Evolutionary conservation across 2,113 vertebrate genomes (phyloP), one percentile per base, ranked within the genome.

Genomic region (Shinisaurus crocodilurus): DNA sequence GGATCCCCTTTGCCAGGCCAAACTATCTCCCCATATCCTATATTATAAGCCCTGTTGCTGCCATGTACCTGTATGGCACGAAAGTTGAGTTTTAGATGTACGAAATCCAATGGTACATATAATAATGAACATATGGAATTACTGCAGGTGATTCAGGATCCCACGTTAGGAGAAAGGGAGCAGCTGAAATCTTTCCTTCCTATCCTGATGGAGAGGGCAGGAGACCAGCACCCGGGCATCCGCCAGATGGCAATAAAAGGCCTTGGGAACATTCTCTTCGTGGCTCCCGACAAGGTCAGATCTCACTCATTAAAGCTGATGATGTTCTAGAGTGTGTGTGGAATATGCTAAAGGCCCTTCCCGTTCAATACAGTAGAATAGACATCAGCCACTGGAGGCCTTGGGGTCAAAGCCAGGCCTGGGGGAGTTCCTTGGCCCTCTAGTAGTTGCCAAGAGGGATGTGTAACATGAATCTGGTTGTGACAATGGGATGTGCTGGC

Each of bases 181-280:
- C 88, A 45, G 23, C 25, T 89, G 60, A 75, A 76, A 84, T 60
- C 32, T 37, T 5, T 84, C 43, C 57, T 89, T 45, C 57, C 81
- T 32, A 63, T 29, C 82, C 23, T 89, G 37, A n/a, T 89, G 27
- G 40, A 76, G 43, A 89, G 88, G 45, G 88, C 88, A 37, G 82
- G 88, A 2, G 88, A 89, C 43, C 82, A 84, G 1, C 40, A 84
- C 9, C 70, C 54, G 16, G 34, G 70, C 32, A 89, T 34, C 82
- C 88, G 88, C 8, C 88, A 76, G 70, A 89, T 89, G 88, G 81
- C 81, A n/a, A 34, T 89, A 40, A 83, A 43, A 29, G 70, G 70
- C 40, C 88, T 89, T 29, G 88, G 81, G 20, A 89, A 89, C 10
- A 15, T 84, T 29, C 40, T 89, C 4, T 57, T 89, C 4, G 29